phyloP scores from a whole-genome alignment of 2,888 invertebrate species.

The Scotopteryx bipunctaria region DNA sequence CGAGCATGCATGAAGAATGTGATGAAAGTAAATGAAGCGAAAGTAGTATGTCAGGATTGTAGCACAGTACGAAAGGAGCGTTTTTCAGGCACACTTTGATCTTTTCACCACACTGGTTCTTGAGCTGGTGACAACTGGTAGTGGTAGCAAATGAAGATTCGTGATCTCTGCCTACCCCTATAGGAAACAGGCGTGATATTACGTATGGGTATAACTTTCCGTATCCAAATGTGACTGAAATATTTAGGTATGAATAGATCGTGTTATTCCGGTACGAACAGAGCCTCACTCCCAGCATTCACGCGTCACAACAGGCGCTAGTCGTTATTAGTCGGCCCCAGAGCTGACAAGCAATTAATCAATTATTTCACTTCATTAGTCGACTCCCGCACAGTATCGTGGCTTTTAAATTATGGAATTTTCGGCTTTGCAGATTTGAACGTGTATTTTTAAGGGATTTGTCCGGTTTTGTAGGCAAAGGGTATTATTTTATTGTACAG shows the following conservation, averaged over 20 bases:
- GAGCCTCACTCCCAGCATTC: constrained; percentile 6
- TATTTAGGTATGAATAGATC: not conserved
- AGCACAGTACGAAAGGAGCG: no score
- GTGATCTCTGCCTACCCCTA: no score
- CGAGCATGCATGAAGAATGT: no score
- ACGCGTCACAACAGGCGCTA: constrained; percentile 42
- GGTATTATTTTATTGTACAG: not conserved
- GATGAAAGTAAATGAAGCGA: no score
- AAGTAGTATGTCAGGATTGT: no score
- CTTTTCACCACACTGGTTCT: no score
- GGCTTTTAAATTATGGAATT: constrained; percentile 22
- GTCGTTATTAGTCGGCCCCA: constrained; percentile 53
- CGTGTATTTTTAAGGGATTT: constrained; percentile 22
- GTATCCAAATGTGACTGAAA: not conserved
- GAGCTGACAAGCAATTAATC: constrained; percentile 66
- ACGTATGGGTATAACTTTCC: no score
- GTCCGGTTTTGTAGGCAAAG: constrained; percentile 4
- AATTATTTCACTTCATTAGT: constrained; percentile 71
- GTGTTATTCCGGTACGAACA: constrained; percentile 11
- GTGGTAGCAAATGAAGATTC: no score
- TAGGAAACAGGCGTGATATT: no score
- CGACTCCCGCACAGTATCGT: constrained; percentile 15
- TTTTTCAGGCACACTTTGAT: no score
- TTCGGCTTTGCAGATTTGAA: constrained; percentile 3
- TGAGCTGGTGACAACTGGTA: no score